These are phyloP conservation scores for Taurulus bubalis DNA, from an alignment of 2,113 vertebrate species.

Conservation along the genomic window DNA sequence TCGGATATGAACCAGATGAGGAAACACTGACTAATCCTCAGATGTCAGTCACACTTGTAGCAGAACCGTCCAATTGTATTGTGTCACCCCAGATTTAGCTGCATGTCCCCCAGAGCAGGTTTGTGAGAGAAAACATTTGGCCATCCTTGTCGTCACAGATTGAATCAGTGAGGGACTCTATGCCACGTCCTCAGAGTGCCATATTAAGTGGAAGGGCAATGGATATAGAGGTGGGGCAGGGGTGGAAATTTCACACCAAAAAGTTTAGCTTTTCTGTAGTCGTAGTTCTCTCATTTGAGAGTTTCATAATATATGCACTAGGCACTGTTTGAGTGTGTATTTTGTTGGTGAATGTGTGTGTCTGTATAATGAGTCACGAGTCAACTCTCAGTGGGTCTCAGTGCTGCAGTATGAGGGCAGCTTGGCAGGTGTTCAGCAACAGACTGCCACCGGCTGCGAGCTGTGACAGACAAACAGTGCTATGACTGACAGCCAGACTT, in stretches of 20 bases:
- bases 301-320: background rate
- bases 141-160: slow-evolving; percentile 42
- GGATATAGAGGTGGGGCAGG: background rate
- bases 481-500: slow-evolving; percentile 52
- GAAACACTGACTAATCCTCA: slow-evolving; percentile 29
- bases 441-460: slow-evolving; percentile 22
- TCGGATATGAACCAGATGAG: slow-evolving; percentile 12
- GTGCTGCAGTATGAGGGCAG: slow-evolving; percentile 51
- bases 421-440: slow-evolving; percentile 54
- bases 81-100: slow-evolving; percentile 31
- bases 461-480: slow-evolving; percentile 55
- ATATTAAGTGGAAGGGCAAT: slow-evolving; percentile 8
- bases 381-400: slow-evolving; percentile 20
- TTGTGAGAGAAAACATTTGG: slow-evolving; percentile 36
- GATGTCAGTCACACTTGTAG: background rate
- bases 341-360: slow-evolving; percentile 22
- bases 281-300: background rate
- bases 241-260: slow-evolving; percentile 18
- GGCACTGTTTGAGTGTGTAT: background rate
- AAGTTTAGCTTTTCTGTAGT: slow-evolving; percentile 17
- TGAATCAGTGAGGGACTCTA: slow-evolving; percentile 40
- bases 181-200: slow-evolving; percentile 30
- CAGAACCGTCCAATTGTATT: slow-evolving; percentile 10
- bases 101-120: slow-evolving; percentile 35
- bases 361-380: slow-evolving; percentile 35